phyloP scores from a whole-genome alignment of 2,888 invertebrate genomes.

The Criorhina ranunculi region DNA sequence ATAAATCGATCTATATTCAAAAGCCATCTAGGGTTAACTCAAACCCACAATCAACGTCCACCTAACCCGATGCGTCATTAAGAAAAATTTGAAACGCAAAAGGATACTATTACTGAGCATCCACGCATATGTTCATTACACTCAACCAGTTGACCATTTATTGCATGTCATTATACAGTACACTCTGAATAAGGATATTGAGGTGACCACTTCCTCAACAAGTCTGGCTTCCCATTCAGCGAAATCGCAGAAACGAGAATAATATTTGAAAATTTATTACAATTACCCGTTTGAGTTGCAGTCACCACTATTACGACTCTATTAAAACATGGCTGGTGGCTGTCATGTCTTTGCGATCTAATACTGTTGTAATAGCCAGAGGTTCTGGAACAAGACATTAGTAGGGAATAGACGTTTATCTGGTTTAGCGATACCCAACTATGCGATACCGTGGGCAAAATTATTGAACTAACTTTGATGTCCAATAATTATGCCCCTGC shows the following conservation, averaged over 20 bases:
- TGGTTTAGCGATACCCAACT: slow-evolving; percentile 23
- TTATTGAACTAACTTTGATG: slow-evolving; percentile 24
- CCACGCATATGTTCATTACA: slow-evolving; percentile 44
- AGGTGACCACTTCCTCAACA: slow-evolving; percentile 31
- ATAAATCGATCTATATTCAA: neutral
- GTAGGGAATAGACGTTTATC: slow-evolving; percentile 56
- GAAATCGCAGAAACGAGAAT: slow-evolving; percentile 30
- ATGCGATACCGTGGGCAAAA: slow-evolving; percentile 38
- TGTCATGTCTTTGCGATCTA: slow-evolving; percentile 55
- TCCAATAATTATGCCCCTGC: slow-evolving; percentile 44
- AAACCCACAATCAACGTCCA: neutral
- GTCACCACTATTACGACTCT: slow-evolving; percentile 63
- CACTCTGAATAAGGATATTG: slow-evolving; percentile 57
- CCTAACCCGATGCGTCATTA: slow-evolving; percentile 46
- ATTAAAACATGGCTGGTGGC: slow-evolving; percentile 51
- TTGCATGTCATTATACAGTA: slow-evolving; percentile 31
- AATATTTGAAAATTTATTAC: slow-evolving; percentile 69
- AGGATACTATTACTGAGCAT: slow-evolving; percentile 49
- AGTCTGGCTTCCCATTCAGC: slow-evolving; percentile 15
- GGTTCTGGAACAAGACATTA: slow-evolving; percentile 56
- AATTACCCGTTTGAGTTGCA: slow-evolving; percentile 62
- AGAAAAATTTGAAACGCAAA: slow-evolving; percentile 38
- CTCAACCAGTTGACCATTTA: slow-evolving; percentile 24
- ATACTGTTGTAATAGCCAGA: slow-evolving; percentile 57
- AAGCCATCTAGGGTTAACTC: neutral